phyloP scores from a whole-genome alignment of 2,888 invertebrate species.

The Aphodius granarius region DNA sequence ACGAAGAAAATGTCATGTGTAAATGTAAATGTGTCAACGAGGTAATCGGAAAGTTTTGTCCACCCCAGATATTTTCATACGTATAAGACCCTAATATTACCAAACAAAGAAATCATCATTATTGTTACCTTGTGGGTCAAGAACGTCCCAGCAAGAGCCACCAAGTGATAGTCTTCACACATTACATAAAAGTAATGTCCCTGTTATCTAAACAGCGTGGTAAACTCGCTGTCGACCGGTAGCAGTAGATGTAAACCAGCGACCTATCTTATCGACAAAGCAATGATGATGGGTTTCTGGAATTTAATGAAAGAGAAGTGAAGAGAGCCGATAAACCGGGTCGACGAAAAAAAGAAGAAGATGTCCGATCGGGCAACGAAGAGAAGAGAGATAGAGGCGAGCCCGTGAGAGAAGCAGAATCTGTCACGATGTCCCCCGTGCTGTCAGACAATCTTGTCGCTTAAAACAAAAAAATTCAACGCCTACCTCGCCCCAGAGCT shows the following conservation, averaged over 20 bases:
- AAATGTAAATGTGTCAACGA: too few species aligned
- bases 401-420: constrained; percentile 39
- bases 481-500: constrained; percentile 52
- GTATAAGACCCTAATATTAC: too few species aligned
- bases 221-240: constrained; percentile 49
- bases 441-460: constrained; percentile 47
- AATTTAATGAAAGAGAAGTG: constrained; percentile 38
- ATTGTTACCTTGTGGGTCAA: not conserved
- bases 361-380: constrained; percentile 6
- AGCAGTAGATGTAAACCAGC: constrained; percentile 48
- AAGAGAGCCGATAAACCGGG: not conserved
- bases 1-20: too few species aligned
- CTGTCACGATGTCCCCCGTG: constrained; percentile 49
- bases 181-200: not conserved
- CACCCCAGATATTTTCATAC: too few species aligned
- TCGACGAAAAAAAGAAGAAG: constrained; percentile 7
- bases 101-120: too few species aligned
- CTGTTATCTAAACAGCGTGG: constrained; percentile 47
- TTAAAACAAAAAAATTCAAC: constrained; percentile 43
- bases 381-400: constrained; percentile 24
- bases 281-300: constrained; percentile 45
- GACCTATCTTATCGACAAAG: constrained; percentile 47
- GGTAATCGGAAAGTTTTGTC: too few species aligned
- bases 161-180: not conserved
- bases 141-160: not conserved